Base-by-base conservation (phyloP, 2,888 invertebrate genomes). In the Halictus ligatus region DNA sequence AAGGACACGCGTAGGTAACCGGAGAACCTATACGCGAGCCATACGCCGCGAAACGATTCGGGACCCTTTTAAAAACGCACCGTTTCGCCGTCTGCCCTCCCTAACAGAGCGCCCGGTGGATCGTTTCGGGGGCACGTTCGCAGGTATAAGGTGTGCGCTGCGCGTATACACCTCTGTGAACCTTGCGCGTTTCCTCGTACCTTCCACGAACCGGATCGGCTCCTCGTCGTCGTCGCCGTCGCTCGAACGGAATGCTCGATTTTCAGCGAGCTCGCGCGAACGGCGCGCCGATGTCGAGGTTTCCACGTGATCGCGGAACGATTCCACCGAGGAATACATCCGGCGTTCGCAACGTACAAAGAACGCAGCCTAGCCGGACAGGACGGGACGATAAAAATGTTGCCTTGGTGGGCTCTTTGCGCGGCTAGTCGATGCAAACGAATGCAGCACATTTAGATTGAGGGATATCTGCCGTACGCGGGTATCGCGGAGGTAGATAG, bases 1-100 rank as follows among this genome's bases (percentile, higher is more conserved):
- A 94, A 94, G 95, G 95, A 94, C 94, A 93, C 92, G 92, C 92
- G 89, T 86, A 91, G 92, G 95, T 94, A 95, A 95, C 92, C 91
- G 90, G 94, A 95, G 94, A 92, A 87, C 89, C 90, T 90, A 90
- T 78, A 78, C 75, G 74, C 78, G 91, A 88, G 92, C 74, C 92
- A 92, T 92, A 92, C 93, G 92, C 92, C 91, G 93, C 91, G 92
- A 92, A 93, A 92, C 93, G 91, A 93, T 94, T 94, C 92, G 89
- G 92, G 89, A 92, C 89, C 92, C 94, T 93, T 94, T 94, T 92
- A 92, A 94, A 84, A 94, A 93, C 92, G 88, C 91, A 89, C 91
- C 92, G 89, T 93, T 93, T 91, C 89, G 89, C 90, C 92, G 91
- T 93, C 91, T 89, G 92, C 92, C 91, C 90, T 93, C 90, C 91